Percentiles rank a stretch among this genome's conserved stretches.
These are phyloP conservation scores for Tetranychus truncatus DNA, from an alignment of 2,888 invertebrate species.

Conservation along the genomic window DNA sequence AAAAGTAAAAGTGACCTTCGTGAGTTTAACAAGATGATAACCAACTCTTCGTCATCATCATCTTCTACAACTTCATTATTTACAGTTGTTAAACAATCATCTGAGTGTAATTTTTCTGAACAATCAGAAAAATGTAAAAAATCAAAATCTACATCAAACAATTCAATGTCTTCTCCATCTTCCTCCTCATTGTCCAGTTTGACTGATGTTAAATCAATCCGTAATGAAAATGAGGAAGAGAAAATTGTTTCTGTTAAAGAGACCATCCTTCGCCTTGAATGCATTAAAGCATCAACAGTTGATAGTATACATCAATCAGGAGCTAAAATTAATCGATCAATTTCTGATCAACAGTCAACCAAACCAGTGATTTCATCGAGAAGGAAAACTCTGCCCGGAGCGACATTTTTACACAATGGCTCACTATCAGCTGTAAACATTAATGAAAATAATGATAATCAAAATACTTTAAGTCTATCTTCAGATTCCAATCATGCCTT, in stretches of 20 bases:
- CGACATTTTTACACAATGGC: background rate
- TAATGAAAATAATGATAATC: no score
- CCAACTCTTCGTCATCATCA: background rate
- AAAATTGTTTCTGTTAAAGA: background rate
- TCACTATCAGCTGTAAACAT: background rate
- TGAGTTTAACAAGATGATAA: background rate
- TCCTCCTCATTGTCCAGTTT: background rate
- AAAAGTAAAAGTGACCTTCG: conserved; percentile 1
- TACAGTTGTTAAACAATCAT: background rate
- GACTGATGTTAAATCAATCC: background rate
- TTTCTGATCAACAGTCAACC: background rate
- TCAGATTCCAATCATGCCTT: no score
- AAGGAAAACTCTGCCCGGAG: background rate
- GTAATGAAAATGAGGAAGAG: background rate
- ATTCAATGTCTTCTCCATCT: background rate
- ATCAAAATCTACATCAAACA: background rate
- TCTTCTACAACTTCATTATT: background rate
- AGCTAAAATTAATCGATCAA: background rate
- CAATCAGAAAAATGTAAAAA: no score
- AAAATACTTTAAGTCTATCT: no score
- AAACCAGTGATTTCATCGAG: background rate
- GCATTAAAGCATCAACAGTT: background rate
- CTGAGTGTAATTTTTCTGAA: background rate
- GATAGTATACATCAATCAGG: background rate
- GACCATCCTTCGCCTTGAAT: background rate